A percentile compares a stretch with the other conserved stretches of the same genome.
Evolutionary conservation across 2,113 vertebrate species (phyloP).

Genomic region (Phocoena phocoena): DNA sequence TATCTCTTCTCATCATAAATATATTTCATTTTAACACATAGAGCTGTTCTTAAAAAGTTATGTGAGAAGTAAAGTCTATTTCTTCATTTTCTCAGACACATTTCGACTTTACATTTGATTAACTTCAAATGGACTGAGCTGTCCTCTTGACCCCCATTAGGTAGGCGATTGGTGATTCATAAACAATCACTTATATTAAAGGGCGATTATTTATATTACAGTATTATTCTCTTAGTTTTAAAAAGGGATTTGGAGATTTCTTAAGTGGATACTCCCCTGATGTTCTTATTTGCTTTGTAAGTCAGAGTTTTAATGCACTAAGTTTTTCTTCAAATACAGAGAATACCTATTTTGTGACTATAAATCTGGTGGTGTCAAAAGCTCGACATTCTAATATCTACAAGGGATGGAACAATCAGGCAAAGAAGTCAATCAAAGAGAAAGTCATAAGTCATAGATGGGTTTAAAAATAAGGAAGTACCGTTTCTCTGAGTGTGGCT

Average conservation of each 20-base stretch:
- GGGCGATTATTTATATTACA: neutral
- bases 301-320: neutral
- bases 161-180: neutral
- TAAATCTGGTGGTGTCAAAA: neutral
- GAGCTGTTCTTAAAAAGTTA: neutral
- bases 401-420: neutral
- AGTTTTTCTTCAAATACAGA: neutral
- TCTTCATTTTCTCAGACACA: neutral
- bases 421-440: neutral
- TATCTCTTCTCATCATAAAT: slow-evolving; percentile 11
- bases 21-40: slow-evolving; percentile 31
- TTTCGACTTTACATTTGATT: neutral
- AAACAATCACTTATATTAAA: neutral
- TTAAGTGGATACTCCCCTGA: neutral
- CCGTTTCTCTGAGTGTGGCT: neutral
- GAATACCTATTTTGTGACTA: neutral
- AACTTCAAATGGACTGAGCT: slow-evolving; percentile 14
- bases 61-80: neutral
- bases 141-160: neutral
- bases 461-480: neutral
- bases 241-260: neutral
- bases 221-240: neutral
- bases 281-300: neutral
- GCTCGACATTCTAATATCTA: neutral
- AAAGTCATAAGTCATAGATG: neutral